Percentiles rank a stretch among this genome's conserved stretches.
These are phyloP conservation scores for Gymnothorax reevesii DNA, from an alignment of 2,797 vertebrate genomes.

Conservation along the genomic window DNA sequence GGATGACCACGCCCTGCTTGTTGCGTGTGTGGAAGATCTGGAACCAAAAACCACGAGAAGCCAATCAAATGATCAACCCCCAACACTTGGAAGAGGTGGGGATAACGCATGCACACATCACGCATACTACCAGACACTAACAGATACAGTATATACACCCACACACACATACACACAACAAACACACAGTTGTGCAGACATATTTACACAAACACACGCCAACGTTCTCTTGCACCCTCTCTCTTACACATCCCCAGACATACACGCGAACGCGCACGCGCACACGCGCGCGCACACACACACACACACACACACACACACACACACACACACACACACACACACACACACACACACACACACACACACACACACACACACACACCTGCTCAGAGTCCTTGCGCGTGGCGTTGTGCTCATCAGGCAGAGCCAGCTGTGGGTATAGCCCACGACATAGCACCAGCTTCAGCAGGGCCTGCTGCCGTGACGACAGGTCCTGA, in stretches of 20 bases:
- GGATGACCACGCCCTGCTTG: conserved; percentile 87
- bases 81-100: not conserved
- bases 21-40: conserved; percentile 89
- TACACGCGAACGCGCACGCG: not conserved
- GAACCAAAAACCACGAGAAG: not conserved
- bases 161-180: not conserved
- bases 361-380: not conserved
- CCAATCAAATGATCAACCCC: not conserved
- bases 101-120: not conserved
- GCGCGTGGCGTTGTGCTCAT: conserved; percentile 82
- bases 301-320: not conserved
- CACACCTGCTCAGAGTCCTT: conserved; percentile 89
- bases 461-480: conserved; percentile 81
- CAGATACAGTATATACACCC: not conserved
- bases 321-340: not conserved
- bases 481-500: conserved; percentile 72
- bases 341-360: not conserved
- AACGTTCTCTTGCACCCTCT: not conserved
- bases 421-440: conserved; percentile 85
- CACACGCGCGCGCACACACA: conserved; percentile 52
- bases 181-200: conserved; percentile 80
- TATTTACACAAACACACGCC: not conserved
- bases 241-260: not conserved
- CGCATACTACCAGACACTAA: not conserved
- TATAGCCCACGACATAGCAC: conserved; percentile 87